These are phyloP conservation scores for Microcaecilia unicolor DNA, from an alignment of 2,797 vertebrate species.

Conservation along the genomic window DNA sequence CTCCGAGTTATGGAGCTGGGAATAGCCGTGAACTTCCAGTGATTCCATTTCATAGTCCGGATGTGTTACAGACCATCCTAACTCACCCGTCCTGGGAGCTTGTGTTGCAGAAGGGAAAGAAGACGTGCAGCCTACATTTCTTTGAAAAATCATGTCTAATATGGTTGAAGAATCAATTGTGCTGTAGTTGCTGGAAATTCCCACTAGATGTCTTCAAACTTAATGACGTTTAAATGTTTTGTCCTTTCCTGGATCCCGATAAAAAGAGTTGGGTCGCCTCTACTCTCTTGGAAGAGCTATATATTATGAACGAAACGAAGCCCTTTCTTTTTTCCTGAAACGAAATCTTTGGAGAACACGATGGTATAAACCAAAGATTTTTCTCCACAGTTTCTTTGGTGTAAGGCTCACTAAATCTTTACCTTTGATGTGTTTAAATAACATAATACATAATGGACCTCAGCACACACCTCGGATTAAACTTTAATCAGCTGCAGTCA, in stretches of 20 bases:
- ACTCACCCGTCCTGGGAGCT: not conserved
- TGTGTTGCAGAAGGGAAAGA: too few species aligned
- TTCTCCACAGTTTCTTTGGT: conserved; percentile 5
- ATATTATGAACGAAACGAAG: not conserved
- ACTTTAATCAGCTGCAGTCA: conserved; percentile 63
- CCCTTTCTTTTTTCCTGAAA: conserved; percentile 1
- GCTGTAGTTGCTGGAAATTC: conserved; percentile 47
- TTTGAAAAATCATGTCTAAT: not conserved
- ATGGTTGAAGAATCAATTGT: not conserved
- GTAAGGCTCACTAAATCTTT: conserved; percentile 40
- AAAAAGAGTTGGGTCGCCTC: conserved; percentile 2
- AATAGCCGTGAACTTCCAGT: not conserved
- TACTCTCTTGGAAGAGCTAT: conserved; percentile 5
- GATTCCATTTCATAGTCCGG: not conserved
- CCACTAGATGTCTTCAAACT: conserved; percentile 70
- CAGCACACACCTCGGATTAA: conserved; percentile 58
- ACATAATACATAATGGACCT: conserved; percentile 42
- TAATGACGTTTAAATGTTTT: conserved; percentile 27
- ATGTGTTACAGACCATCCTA: not conserved
- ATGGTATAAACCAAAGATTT: conserved; percentile 27
- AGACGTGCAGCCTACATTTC: not conserved
- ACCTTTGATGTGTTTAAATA: conserved; percentile 57
- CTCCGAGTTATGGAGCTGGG: not conserved
- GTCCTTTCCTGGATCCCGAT: not conserved
- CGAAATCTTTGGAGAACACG: conserved; percentile 8